Conservation (phyloP, 2,888 invertebrate species). For the Tromatobia lineatoria region DNA sequence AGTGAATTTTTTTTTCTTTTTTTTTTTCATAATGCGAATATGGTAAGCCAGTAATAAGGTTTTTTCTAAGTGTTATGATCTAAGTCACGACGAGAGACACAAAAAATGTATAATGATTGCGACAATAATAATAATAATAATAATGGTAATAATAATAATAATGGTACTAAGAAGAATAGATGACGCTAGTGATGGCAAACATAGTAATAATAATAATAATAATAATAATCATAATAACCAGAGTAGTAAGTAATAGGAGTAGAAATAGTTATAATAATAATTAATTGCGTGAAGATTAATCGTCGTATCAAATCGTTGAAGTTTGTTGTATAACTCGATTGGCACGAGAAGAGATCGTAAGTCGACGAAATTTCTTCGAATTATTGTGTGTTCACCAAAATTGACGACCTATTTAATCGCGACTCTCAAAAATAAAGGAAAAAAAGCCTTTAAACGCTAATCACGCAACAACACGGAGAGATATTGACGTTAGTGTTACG, state of each 20-base stretch:
- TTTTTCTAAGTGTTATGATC: conserved; percentile 66
- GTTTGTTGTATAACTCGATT: neutral
- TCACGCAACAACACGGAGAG: conserved; percentile 58
- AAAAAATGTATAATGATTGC: conserved; percentile 73
- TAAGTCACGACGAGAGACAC: conserved; percentile 78
- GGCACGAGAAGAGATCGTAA: conserved; percentile 26
- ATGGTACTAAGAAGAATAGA: conserved; percentile 70
- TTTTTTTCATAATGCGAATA: conserved; percentile 59
- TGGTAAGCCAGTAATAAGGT: conserved; percentile 61
- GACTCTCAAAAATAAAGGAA: neutral
- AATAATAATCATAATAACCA: conserved; percentile 71
- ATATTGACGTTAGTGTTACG: conserved; percentile 3
- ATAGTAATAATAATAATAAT: conserved; percentile 75
- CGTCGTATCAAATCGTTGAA: conserved; percentile 40
- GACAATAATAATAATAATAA: conserved; percentile 69
- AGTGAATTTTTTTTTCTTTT: conserved; percentile 49
- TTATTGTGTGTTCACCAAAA: conserved; percentile 8
- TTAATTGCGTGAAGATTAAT: conserved; percentile 58
- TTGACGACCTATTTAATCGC: neutral
- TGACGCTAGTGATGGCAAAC: conserved; percentile 72
- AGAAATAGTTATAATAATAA: conserved; percentile 62
- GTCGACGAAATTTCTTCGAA: neutral
- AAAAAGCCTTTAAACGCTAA: conserved; percentile 52
- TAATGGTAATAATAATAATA: conserved; percentile 71
- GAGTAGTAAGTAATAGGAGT: conserved; percentile 65